These are phyloP conservation scores for Myiagra hebetior DNA, from an alignment of 2,113 vertebrate genomes.

Conservation along the genomic window DNA sequence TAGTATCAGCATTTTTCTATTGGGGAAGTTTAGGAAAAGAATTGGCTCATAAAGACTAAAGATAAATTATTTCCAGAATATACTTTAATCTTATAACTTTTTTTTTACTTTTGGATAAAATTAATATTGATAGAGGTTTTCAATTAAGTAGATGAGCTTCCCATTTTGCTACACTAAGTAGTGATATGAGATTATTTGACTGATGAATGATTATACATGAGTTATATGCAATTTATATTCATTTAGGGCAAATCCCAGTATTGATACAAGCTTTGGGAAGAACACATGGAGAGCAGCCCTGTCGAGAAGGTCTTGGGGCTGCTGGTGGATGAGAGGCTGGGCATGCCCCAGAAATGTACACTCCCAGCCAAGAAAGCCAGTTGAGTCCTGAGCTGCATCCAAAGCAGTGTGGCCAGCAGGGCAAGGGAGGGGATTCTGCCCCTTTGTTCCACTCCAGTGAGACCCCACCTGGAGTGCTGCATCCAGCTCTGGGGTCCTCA, in stretches of 20 bases:
- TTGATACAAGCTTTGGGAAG: not conserved
- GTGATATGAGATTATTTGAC: not conserved
- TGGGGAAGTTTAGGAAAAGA: not conserved
- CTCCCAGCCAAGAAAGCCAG: not conserved
- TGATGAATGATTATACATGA: not conserved
- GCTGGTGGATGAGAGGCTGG: not conserved
- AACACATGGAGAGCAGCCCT: not conserved
- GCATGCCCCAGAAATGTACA: not conserved
- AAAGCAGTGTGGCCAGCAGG: fast-evolving
- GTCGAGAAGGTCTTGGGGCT: not conserved
- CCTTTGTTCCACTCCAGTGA: not conserved
- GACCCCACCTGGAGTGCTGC: fast-evolving
- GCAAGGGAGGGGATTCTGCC: not conserved
- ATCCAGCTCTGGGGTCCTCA: not conserved
- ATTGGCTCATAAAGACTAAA: not conserved
- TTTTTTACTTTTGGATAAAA: not conserved
- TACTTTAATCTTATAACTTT: not conserved
- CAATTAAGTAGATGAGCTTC: not conserved
- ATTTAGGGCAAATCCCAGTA: not conserved
- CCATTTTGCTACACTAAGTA: not conserved
- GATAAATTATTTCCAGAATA: not conserved
- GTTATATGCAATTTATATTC: not conserved
- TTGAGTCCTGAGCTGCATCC: not conserved
- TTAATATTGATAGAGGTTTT: not conserved
- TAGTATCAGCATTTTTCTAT: conserved; percentile 3